Evolutionary conservation across 2,113 vertebrate species (phyloP).

Genomic region (Nannobrachium achirus): DNA sequence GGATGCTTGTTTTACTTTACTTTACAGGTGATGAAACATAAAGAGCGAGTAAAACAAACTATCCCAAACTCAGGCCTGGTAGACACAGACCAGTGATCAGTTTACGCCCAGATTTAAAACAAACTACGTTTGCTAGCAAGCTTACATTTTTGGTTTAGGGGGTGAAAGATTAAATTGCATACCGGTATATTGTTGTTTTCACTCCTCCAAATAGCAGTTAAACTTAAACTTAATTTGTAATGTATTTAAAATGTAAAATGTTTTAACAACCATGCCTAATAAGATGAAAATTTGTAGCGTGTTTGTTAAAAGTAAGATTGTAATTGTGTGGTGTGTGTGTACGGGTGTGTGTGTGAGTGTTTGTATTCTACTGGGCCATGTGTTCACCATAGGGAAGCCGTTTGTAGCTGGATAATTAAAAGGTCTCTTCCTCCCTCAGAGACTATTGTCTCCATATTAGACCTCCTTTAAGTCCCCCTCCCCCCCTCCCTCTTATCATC

Average conservation of each 20-base stretch:
- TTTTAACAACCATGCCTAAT: no score
- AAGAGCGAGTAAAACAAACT: no score
- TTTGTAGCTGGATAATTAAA: constrained; percentile 23
- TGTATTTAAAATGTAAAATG: no score
- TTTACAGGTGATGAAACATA: constrained; percentile 23
- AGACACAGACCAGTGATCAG: no score
- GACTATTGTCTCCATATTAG: constrained; percentile 16
- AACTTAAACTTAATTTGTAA: no score
- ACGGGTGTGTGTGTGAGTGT: background rate
- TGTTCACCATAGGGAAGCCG: constrained; percentile 12
- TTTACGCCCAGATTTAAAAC: background rate
- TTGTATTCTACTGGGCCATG: background rate
- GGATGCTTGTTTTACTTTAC: constrained; percentile 12
- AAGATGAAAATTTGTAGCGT: background rate
- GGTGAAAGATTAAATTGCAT: no score
- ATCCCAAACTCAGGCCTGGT: no score
- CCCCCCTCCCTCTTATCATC: background rate
- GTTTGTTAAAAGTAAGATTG: constrained; percentile 2
- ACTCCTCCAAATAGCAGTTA: no score
- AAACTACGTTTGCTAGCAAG: background rate
- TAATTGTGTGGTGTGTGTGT: constrained; percentile 1
- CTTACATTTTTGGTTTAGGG: no score
- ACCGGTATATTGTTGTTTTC: background rate
- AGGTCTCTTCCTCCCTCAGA: background rate
- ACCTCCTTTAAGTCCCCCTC: background rate